Conservation (phyloP, 2,888 invertebrate species). For the Epistrophe eligans region DNA sequence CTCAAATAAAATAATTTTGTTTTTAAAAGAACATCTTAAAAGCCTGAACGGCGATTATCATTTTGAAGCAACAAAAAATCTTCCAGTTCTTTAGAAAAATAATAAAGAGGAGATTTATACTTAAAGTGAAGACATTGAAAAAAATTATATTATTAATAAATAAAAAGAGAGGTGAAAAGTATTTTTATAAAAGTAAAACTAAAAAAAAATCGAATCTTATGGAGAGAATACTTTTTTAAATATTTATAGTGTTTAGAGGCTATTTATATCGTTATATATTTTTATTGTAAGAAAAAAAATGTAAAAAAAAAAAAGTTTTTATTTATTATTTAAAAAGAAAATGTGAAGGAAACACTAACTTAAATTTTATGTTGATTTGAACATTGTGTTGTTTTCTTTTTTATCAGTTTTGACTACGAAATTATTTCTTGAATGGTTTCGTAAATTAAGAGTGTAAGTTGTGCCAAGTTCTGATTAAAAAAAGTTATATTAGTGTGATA, state of each 20-base stretch:
- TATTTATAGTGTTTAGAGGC: slow-evolving; percentile 83
- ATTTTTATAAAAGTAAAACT: slow-evolving; percentile 67
- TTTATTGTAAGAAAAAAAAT: slow-evolving; percentile 70
- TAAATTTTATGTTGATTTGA: slow-evolving; percentile 65
- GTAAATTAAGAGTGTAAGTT: slow-evolving; percentile 78
- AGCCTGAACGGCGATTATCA: slow-evolving; percentile 67
- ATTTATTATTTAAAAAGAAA: slow-evolving; percentile 69
- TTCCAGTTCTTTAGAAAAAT: slow-evolving; percentile 44
- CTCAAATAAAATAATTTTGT: slow-evolving; percentile 57
- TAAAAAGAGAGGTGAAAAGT: slow-evolving; percentile 64
- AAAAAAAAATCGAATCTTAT: slow-evolving; percentile 69
- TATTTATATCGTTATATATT: slow-evolving; percentile 82
- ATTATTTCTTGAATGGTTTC: slow-evolving; percentile 59
- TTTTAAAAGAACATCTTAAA: slow-evolving; percentile 56
- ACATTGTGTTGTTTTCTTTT: slow-evolving; percentile 64
- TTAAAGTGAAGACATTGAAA: slow-evolving; percentile 57
- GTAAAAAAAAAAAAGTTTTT: slow-evolving; percentile 72
- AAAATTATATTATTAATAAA: slow-evolving; percentile 62
- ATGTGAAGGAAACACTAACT: slow-evolving; percentile 46
- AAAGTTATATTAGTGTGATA: slow-evolving; percentile 83
- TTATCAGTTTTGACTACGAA: slow-evolving; percentile 32
- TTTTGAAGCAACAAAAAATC: slow-evolving; percentile 65
- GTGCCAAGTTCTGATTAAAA: slow-evolving; percentile 84
- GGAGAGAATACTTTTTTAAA: slow-evolving; percentile 70
- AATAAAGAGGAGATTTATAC: slow-evolving; percentile 53